Conservation (phyloP, 2,797 vertebrate genomes). For the Acrossocheilus wenchowensis region DNA sequence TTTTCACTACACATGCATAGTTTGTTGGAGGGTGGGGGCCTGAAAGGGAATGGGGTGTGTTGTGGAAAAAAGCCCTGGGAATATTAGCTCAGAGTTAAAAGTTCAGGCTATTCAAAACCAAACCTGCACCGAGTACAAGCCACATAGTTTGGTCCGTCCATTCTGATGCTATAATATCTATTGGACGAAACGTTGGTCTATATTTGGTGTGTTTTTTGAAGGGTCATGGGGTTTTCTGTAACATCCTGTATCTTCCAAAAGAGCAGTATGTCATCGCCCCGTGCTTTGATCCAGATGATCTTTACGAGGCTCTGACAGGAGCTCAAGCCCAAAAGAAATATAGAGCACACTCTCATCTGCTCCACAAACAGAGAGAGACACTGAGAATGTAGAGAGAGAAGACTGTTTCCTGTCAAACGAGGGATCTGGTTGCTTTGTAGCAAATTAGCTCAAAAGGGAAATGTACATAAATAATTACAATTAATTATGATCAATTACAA, state of each 20-base stretch:
- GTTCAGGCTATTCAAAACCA: conserved; percentile 7
- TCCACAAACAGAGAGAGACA: conserved; percentile 57
- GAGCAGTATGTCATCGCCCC: conserved; percentile 45
- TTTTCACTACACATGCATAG: conserved; percentile 25
- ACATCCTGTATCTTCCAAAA: conserved; percentile 36
- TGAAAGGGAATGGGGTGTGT: conserved; percentile 49
- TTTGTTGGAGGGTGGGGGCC: conserved; percentile 38
- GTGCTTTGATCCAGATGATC: conserved; percentile 61
- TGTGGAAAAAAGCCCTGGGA: conserved; percentile 44
- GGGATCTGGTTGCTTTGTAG: conserved; percentile 10
- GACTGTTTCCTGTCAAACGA: conserved; percentile 14
- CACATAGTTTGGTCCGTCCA: background rate
- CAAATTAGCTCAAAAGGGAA: too few species aligned
- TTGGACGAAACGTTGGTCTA: background rate
- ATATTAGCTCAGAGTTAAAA: conserved; percentile 19
- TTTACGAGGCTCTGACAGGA: conserved; percentile 61
- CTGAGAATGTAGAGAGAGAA: background rate
- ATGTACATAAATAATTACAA: too few species aligned
- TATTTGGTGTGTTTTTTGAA: conserved; percentile 21
- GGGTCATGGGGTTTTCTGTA: conserved; percentile 22
- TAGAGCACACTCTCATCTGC: conserved; percentile 68
- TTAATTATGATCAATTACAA: too few species aligned
- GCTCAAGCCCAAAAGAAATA: conserved; percentile 46
- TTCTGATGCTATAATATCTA: background rate
- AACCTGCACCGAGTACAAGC: background rate